Evolutionary conservation across 2,797 vertebrate genomes (phyloP), one percentile per base, ranked within the genome.

Genomic region (Protosalanx chinensis): DNA sequence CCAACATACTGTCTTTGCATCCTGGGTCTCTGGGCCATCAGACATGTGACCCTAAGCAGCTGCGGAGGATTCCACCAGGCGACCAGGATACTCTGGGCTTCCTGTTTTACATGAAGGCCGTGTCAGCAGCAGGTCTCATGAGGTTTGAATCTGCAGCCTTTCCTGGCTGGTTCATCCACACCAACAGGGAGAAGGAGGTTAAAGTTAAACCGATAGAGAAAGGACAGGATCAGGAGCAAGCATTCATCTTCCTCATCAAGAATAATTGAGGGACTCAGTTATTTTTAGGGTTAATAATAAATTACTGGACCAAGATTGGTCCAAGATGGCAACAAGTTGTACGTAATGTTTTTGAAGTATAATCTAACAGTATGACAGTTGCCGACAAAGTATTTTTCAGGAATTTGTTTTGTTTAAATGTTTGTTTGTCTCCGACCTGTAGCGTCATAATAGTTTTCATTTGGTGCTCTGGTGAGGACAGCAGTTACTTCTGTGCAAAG

Each of bases 31-130:
- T 79, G 27, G 27, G 41, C 8, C 41, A 46, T 46, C 18, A 93
- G 93, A 73, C 69, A 0, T 89, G 79, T 35, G 84, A 87, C 1
- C 86, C 84, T 64, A 13, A 71, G 5, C 82, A 23, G 7, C 86
- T 93, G 80, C 74, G 35, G 73, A 70, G 41, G 3, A 93, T 94
- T 79, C 87, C 77, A 6, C 77, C 27, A 61, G 81, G 8, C 0
- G 90, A 93, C 10, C 58, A 78, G 15, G 33, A 1, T 5, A 30
- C 71, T 33, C 81, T 91, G 65, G 76, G 88, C 0, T 93, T 88
- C 60, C 78, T 94, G 68, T 94, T 94, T 84, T 94, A 91, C 85
- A 93, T 93, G 92, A 90, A 83, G 60, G n/a, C 59, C 0, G 51
- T n/a, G 16, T 56, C 41, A 6, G 41, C 13, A 46, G 13, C 10